Evolutionary conservation across 1,140 invertebrate genomes (phyloP), one percentile per base, ranked within the genome.

Genomic region (Hycleus cichorii): DNA sequence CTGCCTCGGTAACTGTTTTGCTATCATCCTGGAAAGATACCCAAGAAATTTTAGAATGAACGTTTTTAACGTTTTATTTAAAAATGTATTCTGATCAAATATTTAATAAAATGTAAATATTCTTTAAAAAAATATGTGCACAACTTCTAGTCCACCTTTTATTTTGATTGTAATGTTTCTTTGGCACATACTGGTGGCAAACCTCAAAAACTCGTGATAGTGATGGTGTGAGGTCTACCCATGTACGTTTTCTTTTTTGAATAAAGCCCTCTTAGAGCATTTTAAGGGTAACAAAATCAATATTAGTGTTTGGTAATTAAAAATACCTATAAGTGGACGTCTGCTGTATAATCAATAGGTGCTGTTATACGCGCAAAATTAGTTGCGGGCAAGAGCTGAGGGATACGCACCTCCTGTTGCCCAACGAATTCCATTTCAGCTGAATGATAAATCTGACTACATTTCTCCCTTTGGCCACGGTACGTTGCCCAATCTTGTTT

Each of bases 321-420:
- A 66, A 71, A 67, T 72, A 72, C 71, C 71, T 72, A 72, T 69
- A 72, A 69, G 49, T 65, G 62, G 65, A 73, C 67, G 61, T 73
- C 72, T 60, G 69, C 70, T 61, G 72, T 72, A 66, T 70, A 73
- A 69, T 73, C 72, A 58, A 73, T 71, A 64, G 69, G 68, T 65
- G 72, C 72, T 60, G 70, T 70, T 60, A 60, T 52, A 60, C 65
- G 64, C 60, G 64, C 65, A 57, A 68, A 67, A 61, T 69, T 67
- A 64, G 63, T 63, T 62, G 64, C 69, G 49, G 71, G 71, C 70
- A 71, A 65, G 59, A 73, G 70, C 59, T 72, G 68, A 57, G 69
- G 70, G 57, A 71, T 72, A 74, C 72, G 72, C 69, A 74, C 72
- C 68, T 74, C 72, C 60, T 68, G 64, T 51, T 75, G 75, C 60